These are phyloP conservation scores for Seira ritae DNA, from an alignment of 2,888 invertebrate species.

Conservation along the genomic window DNA sequence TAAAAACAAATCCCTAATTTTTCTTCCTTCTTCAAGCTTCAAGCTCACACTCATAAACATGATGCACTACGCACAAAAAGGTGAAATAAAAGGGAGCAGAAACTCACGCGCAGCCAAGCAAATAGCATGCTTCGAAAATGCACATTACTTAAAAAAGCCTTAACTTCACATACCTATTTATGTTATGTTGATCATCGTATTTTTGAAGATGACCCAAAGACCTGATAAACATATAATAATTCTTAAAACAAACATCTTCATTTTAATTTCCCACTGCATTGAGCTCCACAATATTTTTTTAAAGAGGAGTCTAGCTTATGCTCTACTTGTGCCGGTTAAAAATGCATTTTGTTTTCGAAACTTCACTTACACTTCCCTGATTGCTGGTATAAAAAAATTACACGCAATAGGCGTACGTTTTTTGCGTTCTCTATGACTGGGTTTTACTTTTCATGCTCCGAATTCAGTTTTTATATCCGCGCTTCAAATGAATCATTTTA, in stretches of 20 bases:
- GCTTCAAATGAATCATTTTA: not conserved
- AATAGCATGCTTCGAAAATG: constrained; percentile 35
- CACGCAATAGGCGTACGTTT: not conserved
- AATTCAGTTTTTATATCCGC: not conserved
- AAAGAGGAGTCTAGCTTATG: not conserved
- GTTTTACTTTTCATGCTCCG: constrained; percentile 11
- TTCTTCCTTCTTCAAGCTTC: not conserved
- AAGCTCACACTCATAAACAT: not conserved
- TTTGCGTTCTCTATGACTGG: not conserved
- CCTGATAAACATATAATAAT: constrained; percentile 49
- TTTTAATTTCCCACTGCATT: constrained; percentile 14
- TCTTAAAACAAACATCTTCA: constrained; percentile 23
- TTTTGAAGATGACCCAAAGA: constrained; percentile 58
- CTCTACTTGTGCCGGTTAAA: not conserved
- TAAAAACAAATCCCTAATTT: not conserved
- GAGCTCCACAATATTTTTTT: not conserved
- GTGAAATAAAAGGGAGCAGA: not conserved
- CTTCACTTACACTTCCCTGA: constrained; percentile 2
- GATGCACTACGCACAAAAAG: not conserved
- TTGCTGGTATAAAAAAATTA: not conserved
- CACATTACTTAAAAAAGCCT: constrained; percentile 25
- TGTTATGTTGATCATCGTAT: not conserved
- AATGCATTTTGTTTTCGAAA: not conserved
- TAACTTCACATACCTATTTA: not conserved
- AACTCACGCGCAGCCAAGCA: not conserved